Evolutionary conservation across 64 coral and sea anemone genomes (phyloP), one percentile per base, ranked within the genome.

Genomic region (Cladopsammia gracilis): DNA sequence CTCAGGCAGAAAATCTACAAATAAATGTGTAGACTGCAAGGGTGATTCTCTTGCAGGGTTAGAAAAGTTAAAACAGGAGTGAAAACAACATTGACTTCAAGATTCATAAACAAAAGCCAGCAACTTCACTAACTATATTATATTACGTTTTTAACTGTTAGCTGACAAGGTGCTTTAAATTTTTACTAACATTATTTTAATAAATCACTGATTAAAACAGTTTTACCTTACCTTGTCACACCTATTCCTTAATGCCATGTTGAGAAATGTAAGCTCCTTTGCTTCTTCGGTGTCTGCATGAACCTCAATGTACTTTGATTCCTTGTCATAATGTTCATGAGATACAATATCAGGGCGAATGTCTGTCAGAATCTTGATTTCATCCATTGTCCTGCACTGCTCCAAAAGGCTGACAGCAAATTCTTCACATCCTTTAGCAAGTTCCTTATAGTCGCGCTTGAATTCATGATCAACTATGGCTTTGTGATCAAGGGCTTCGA

Each of bases 381-480:
- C 93, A 42, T 91, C n/a, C 3, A 87, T 69, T 3, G 93, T 91
- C 24, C 93, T 81, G 78, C 93, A 95, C 61, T 95, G 93, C 53
- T 95, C 93, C 54, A 95, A n/a, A 49, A 95, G 69, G 22, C 69
- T 72, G 16, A 95, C 93, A 7, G 93, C 88, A 53, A 91, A 95
- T 10, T 87, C 89, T 58, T 95, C 79, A 54, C 79, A 86, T 5
- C 74, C 79, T 34, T 91, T 10, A 0, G 93, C 90, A 19, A 87
- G 16, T 1, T 66, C 62, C 25, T 87, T 58, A 48, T 95, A 95
- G 22, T 91, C 81, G 15, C 70, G 69, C 73, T 92, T 96, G 44
- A 96, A 96, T 53, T 96, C 89, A 34, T 81, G 70, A 86, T 96
- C 53, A 50, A 54, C 46, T 79, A 34, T 25, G 25, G 45, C 57